Evolutionary conservation across 2,797 vertebrate genomes (phyloP).

Genomic region (Gadopsis marmoratus): DNA sequence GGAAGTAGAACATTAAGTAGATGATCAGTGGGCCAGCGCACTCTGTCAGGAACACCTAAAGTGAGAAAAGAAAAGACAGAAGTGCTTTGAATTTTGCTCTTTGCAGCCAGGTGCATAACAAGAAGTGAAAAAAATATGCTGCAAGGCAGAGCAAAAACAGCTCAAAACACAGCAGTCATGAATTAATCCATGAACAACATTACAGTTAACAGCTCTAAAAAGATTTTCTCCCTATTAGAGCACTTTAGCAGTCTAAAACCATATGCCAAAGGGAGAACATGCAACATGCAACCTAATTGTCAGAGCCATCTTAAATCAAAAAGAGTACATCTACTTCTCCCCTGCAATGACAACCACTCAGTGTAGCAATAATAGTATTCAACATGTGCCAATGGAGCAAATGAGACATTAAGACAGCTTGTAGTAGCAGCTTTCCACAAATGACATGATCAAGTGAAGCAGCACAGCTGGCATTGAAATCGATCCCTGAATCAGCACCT

Average conservation of each 20-base stretch:
- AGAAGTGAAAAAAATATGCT: neutral
- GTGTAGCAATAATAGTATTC: constrained; percentile 32
- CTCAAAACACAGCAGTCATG: neutral
- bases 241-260: neutral
- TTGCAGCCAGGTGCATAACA: neutral
- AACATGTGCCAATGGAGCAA: constrained; percentile 28
- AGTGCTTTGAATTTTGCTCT: neutral
- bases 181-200: neutral
- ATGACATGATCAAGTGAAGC: constrained; percentile 54
- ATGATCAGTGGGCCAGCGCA: constrained; percentile 92
- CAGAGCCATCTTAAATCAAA: constrained; percentile 16
- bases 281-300: constrained; percentile 26
- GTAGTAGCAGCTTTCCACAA: constrained; percentile 55
- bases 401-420: constrained; percentile 43
- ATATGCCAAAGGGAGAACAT: constrained; percentile 26
- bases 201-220: neutral
- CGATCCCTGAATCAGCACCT: constrained; percentile 75
- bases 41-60: constrained; percentile 92
- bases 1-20: constrained; percentile 95
- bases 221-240: neutral
- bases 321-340: constrained; percentile 6
- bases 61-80: constrained; percentile 7
- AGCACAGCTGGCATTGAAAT: constrained; percentile 62
- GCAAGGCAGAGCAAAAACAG: neutral
- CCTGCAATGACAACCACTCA: constrained; percentile 24